Base-by-base conservation (phyloP, 2,888 invertebrate genomes). In the Incurvaria masculella region DNA sequence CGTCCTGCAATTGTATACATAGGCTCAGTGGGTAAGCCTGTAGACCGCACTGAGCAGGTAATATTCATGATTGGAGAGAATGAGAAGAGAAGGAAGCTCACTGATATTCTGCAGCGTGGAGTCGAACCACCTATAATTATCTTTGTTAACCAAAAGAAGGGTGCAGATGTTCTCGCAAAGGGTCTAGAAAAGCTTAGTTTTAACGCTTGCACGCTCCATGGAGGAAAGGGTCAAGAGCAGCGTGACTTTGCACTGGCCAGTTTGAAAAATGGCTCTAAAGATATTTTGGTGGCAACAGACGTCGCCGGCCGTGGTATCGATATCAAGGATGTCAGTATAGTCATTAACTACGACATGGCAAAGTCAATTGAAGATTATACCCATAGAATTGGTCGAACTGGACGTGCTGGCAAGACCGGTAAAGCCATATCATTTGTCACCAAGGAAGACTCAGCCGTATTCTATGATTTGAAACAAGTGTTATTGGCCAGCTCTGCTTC, bases 291-390 rank as follows among this genome's bases (percentile, higher is more conserved):
- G 39, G 99, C 99, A 1, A 99, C 99, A 0, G 98, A 99, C 71
- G 99, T 99, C 1, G 99, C 99, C 56, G 99, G 99, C 57, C 91
- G 99, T 84, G 99, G 99, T 93, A 99, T 99, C 57, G 99, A 99
- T 66, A 98, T 99, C 66, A 98, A 99, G 68, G 98, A 99, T 69
- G 99, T 99, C 2, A 96, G 97, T 6, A 83, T 99, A 74, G 99
- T 99, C 53, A 94, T 99, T 60, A 99, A 99, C 71, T 99, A 99
- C 62, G 99, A 99, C 66, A 99, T 99, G 99, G 97, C 99, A 0
- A 99, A 99, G 72, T 87, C 90, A 17, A 98, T 99, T 61, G 99
- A 99, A 82, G 94, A 94, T 72, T 95, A 95, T 62, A 94, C 95
- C 1, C 94, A 97, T 88, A 91, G 99, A 81, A 98, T 99, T 63